Percentiles rank a stretch among this genome's conserved stretches.
phyloP scores from a whole-genome alignment of 2,113 vertebrate genomes.

The Passer domesticus region DNA sequence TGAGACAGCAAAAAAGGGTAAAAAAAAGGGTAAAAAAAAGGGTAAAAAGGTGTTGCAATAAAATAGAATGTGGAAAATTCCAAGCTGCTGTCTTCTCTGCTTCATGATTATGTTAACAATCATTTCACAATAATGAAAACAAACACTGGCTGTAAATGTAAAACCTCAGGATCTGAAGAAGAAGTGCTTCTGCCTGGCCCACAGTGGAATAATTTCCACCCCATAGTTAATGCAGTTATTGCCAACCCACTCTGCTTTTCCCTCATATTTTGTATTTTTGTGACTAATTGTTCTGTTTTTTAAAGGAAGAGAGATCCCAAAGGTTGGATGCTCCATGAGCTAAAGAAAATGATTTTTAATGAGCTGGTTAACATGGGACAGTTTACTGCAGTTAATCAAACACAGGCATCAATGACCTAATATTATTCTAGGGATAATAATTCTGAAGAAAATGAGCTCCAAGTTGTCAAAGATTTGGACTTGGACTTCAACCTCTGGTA shows the following conservation, averaged over 20 bases:
- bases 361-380: background rate
- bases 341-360: background rate
- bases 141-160: background rate
- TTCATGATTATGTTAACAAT: background rate
- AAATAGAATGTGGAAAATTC: background rate
- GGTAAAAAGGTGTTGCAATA: background rate
- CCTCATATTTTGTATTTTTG: background rate
- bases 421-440: no score
- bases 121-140: background rate
- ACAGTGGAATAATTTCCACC: background rate
- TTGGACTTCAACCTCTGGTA: background rate
- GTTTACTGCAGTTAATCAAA: background rate
- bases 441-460: background rate
- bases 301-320: background rate
- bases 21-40: background rate
- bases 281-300: background rate
- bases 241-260: background rate
- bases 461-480: background rate
- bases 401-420: background rate
- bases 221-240: background rate
- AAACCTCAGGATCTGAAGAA: background rate
- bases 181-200: background rate
- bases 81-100: background rate
- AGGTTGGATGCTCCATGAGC: background rate
- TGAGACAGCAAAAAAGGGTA: background rate